Conservation (phyloP, 2,888 invertebrate species). For the Caradrina clavipalpis region DNA sequence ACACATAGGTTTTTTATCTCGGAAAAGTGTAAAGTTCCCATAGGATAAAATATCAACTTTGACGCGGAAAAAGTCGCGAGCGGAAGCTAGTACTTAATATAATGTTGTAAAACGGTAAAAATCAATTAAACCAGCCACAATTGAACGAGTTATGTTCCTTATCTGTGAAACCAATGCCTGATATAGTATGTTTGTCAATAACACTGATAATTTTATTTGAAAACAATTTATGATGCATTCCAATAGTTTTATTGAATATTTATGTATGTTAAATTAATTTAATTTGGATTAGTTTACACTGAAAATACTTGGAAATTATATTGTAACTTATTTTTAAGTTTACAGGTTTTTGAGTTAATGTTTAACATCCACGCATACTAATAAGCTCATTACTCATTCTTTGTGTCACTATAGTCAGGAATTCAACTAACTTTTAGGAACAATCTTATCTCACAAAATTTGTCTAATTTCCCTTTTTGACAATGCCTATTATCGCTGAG, state of each 20-base stretch:
- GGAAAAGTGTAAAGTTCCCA: no score
- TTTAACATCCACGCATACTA: background rate
- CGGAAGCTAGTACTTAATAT: no score
- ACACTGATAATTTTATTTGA: conserved; percentile 24
- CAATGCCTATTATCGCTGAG: no score
- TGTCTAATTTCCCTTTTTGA: no score
- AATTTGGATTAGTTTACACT: background rate
- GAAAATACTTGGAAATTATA: no score
- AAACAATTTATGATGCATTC: conserved; percentile 16
- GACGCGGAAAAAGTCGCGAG: no score
- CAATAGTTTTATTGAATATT: background rate
- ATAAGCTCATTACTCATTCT: no score
- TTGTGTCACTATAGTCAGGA: background rate
- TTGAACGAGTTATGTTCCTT: conserved; percentile 15
- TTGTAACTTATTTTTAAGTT: no score
- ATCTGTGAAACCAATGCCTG: conserved; percentile 38
- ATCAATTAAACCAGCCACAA: conserved; percentile 21
- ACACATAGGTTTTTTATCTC: no score
- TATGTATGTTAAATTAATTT: background rate
- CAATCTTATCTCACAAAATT: no score
- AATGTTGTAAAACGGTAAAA: background rate
- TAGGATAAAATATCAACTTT: no score
- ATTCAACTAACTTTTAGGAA: no score
- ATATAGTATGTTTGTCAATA: conserved; percentile 31
- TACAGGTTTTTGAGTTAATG: background rate